Evolutionary conservation across 2,797 vertebrate species (phyloP).

Genomic region (Pogonophryne albipinna): DNA sequence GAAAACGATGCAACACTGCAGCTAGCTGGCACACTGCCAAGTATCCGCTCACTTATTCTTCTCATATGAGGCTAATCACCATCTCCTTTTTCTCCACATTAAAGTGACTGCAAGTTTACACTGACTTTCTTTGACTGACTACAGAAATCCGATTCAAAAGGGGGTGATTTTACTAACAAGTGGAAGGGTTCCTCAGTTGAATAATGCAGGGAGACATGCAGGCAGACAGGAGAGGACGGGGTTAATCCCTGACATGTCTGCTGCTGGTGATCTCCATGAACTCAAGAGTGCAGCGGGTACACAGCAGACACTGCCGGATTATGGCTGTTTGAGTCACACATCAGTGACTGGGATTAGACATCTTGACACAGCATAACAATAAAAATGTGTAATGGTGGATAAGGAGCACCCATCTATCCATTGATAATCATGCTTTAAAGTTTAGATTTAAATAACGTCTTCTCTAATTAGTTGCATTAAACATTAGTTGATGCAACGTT

Average conservation of each 20-base stretch:
- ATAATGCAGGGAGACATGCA: slow-evolving; percentile 45
- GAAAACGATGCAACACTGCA: background rate
- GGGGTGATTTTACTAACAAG: slow-evolving; percentile 35
- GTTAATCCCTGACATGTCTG: slow-evolving; percentile 68
- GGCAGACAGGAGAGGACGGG: slow-evolving; percentile 46
- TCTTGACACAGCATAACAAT: slow-evolving; percentile 17
- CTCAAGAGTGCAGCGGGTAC: slow-evolving; percentile 16
- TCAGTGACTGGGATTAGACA: slow-evolving; percentile 34
- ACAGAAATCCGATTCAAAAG: slow-evolving; percentile 7
- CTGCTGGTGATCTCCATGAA: slow-evolving; percentile 40
- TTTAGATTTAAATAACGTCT: background rate
- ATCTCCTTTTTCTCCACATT: background rate
- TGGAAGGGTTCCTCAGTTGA: slow-evolving; percentile 25
- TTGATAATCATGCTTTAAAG: slow-evolving; percentile 5
- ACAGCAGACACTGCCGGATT: slow-evolving; percentile 39
- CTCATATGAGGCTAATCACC: background rate
- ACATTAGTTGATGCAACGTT: background rate
- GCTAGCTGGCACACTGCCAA: slow-evolving; percentile 1
- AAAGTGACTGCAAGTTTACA: slow-evolving; percentile 7
- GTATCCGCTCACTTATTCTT: background rate
- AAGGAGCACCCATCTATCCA: slow-evolving; percentile 3
- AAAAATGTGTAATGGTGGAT: background rate
- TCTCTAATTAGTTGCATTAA: too few species aligned
- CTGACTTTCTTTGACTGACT: slow-evolving; percentile 13
- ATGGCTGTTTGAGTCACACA: slow-evolving; percentile 22